Conservation (phyloP, 2,888 invertebrate species). For the Eupithecia dodoneata region DNA sequence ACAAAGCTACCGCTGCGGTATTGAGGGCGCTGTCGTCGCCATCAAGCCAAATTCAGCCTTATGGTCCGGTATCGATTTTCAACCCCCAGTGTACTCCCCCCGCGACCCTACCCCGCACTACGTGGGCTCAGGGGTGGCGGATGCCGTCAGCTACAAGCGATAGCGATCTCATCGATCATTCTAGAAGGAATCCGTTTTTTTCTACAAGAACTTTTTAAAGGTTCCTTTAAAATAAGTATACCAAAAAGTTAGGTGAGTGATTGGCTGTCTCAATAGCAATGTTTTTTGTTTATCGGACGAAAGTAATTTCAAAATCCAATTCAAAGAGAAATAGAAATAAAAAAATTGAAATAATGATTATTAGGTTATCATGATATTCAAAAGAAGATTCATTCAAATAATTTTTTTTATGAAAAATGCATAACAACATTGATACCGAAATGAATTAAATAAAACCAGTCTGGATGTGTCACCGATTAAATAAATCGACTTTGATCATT, state of each 20-base stretch:
- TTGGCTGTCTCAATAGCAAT: not conserved
- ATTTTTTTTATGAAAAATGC: too few species aligned
- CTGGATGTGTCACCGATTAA: not conserved
- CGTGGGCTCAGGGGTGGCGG: not conserved
- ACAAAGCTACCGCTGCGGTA: constrained; percentile 1
- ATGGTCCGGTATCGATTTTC: constrained; percentile 1
- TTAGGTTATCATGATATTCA: not conserved
- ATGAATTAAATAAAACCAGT: not conserved
- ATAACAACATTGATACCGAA: too few species aligned
- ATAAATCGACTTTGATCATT: not conserved
- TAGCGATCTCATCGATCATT: not conserved
- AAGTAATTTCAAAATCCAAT: not conserved
- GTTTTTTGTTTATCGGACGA: not conserved
- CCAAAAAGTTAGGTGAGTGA: not conserved
- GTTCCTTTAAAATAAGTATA: not conserved
- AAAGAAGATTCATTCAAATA: not conserved
- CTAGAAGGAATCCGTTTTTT: not conserved
- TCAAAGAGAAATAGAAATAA: not conserved
- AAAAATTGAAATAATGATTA: not conserved
- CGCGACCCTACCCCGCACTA: not conserved
- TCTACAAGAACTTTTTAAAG: not conserved
- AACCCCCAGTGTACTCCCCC: not conserved
- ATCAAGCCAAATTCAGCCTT: not conserved
- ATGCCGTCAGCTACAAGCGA: not conserved
- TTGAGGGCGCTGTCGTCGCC: not conserved